phyloP scores from a whole-genome alignment of 2,888 invertebrate species.

The Exocentrus adspersus region DNA sequence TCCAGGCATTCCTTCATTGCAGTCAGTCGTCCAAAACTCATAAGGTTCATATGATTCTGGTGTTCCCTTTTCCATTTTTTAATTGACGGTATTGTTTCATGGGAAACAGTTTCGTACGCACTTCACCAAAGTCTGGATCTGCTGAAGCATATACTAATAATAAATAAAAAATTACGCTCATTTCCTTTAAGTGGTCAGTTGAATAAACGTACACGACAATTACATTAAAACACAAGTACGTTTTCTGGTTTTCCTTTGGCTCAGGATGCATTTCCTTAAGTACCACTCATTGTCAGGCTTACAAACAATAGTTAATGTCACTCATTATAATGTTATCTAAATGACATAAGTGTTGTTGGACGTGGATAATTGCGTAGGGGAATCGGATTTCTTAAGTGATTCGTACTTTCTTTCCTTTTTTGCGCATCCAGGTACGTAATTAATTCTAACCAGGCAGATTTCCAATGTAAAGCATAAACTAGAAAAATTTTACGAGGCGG shows the following conservation, averaged over 20 bases:
- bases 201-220: slow-evolving; percentile 54
- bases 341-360: slow-evolving; percentile 35
- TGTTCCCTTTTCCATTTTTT: no score
- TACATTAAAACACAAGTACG: slow-evolving; percentile 57
- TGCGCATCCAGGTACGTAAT: neutral
- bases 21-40: no score
- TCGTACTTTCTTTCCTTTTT: slow-evolving; percentile 33
- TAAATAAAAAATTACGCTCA: slow-evolving; percentile 35
- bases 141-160: neutral
- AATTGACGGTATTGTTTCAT: neutral
- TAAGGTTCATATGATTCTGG: no score
- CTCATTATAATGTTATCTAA: slow-evolving; percentile 52
- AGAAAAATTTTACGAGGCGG: no score
- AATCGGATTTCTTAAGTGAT: slow-evolving; percentile 41
- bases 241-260: slow-evolving; percentile 54
- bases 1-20: no score
- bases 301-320: slow-evolving; percentile 49
- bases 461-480: no score
- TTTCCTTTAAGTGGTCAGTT: slow-evolving; percentile 43
- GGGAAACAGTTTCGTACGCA: neutral
- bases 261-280: slow-evolving; percentile 52
- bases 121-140: neutral
- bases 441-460: neutral
- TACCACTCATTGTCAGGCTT: slow-evolving; percentile 47
- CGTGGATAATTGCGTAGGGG: slow-evolving; percentile 40